These are phyloP conservation scores for Acridotheres tristis DNA, from an alignment of 2,797 vertebrate species.

Conservation along the genomic window DNA sequence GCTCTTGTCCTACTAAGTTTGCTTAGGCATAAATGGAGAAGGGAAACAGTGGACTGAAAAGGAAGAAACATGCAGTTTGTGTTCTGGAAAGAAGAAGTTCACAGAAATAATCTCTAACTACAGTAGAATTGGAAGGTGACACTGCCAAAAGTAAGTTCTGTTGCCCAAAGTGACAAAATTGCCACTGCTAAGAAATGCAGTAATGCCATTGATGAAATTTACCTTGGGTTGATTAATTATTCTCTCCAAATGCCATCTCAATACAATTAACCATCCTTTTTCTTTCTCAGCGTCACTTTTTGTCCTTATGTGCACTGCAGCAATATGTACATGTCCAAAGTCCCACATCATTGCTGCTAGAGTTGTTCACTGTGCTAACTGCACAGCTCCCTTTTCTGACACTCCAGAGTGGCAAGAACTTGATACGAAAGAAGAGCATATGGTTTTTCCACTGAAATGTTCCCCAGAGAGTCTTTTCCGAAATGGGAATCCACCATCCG, in stretches of 20 bases:
- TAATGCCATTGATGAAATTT: background rate
- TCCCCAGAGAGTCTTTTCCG: conserved; percentile 8
- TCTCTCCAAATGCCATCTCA: background rate
- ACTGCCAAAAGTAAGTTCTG: background rate
- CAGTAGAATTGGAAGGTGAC: background rate
- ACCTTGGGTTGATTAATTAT: background rate
- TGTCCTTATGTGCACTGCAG: background rate
- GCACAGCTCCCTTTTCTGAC: background rate
- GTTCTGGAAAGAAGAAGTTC: background rate
- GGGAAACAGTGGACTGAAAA: background rate
- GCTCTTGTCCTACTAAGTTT: background rate
- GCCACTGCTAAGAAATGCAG: background rate
- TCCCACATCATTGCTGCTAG: background rate
- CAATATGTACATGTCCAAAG: background rate
- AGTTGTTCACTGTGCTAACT: background rate
- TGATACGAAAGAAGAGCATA: background rate
- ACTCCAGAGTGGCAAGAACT: background rate
- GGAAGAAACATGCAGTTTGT: background rate
- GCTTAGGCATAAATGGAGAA: background rate
- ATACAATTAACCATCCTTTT: background rate
- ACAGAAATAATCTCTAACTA: background rate
- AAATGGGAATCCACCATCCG: background rate
- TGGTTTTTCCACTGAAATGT: background rate
- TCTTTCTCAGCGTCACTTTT: background rate
- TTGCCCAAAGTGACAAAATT: background rate